phyloP scores from a whole-genome alignment of 2,888 invertebrate genomes.

The Hydropsyche betteni region DNA sequence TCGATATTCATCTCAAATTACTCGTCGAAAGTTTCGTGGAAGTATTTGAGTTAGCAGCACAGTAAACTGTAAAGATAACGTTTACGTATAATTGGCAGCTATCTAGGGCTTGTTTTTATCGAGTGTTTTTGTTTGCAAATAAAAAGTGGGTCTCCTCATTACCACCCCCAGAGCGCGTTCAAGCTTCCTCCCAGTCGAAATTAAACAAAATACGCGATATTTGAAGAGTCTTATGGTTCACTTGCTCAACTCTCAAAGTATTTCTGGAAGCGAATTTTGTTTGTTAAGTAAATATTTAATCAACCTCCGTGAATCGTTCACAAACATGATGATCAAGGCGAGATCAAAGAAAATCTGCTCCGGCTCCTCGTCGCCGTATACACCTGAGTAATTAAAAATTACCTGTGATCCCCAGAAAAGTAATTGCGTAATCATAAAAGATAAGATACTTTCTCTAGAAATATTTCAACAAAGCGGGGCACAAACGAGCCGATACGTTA shows the following conservation, averaged over 20 bases:
- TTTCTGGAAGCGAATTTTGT: slow-evolving; percentile 23
- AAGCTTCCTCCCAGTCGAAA: neutral
- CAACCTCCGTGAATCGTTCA: slow-evolving; percentile 16
- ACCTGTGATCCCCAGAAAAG: neutral
- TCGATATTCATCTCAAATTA: too few species aligned
- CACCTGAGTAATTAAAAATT: slow-evolving; percentile 27
- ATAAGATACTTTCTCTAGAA: slow-evolving; percentile 8
- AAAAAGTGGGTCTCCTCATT: too few species aligned
- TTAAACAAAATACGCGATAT: slow-evolving; percentile 27
- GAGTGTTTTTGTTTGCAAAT: too few species aligned
- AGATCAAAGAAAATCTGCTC: slow-evolving; percentile 21
- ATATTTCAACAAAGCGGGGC: neutral
- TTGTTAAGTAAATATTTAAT: slow-evolving; percentile 16
- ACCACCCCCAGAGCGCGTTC: too few species aligned
- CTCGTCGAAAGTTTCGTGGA: too few species aligned
- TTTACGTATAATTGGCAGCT: too few species aligned
- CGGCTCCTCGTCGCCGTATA: neutral
- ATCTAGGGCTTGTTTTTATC: too few species aligned
- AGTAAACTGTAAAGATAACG: too few species aligned
- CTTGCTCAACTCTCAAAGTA: slow-evolving; percentile 11
- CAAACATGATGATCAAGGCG: slow-evolving; percentile 6
- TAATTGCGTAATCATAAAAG: slow-evolving; percentile 25
- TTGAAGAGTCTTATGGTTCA: slow-evolving; percentile 21
- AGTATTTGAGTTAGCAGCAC: too few species aligned
- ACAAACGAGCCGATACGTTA: neutral